A percentile compares a stretch with the other conserved stretches of the same genome.
Conservation (phyloP, 2,113 vertebrate species). For the Carassius carassius region DNA sequence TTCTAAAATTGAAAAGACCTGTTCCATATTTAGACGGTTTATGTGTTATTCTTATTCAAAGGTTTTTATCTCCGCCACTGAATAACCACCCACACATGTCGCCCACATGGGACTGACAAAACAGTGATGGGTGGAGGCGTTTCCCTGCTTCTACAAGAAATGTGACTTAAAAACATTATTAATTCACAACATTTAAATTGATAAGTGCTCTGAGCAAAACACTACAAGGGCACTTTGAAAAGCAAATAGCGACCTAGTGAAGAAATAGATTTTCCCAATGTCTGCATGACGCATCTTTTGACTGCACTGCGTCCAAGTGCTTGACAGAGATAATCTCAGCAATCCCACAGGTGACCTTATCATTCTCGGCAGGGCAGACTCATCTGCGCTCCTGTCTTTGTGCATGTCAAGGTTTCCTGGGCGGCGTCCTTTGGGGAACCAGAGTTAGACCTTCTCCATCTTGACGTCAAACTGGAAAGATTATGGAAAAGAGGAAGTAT, state of each 20-base stretch:
- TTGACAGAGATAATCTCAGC: slow-evolving; percentile 93
- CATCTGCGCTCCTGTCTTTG: slow-evolving; percentile 83
- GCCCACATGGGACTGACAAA: slow-evolving; percentile 6
- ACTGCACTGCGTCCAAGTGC: slow-evolving; percentile 93
- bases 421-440: slow-evolving; percentile 81
- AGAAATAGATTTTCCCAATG: slow-evolving; percentile 90
- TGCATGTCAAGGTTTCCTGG: slow-evolving; percentile 87
- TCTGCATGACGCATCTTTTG: slow-evolving; percentile 93
- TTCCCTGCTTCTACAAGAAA: slow-evolving; percentile 10
- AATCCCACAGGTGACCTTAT: slow-evolving; percentile 93
- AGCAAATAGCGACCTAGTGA: slow-evolving; percentile 89
- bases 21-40: slow-evolving; percentile 1
- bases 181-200: slow-evolving; percentile 96
- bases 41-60: background rate
- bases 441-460: slow-evolving; percentile 83
- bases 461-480: slow-evolving; percentile 77
- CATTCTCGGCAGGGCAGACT: slow-evolving; percentile 86
- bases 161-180: slow-evolving; percentile 81
- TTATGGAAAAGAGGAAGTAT: slow-evolving; percentile 43
- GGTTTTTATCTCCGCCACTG: background rate
- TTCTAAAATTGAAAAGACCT: background rate
- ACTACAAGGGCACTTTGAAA: slow-evolving; percentile 97
- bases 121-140: background rate
- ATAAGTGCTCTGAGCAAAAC: slow-evolving; percentile 87
- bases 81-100: background rate